Base-by-base conservation (phyloP, 2,888 invertebrate species). In the Cheilosia vulpina region DNA sequence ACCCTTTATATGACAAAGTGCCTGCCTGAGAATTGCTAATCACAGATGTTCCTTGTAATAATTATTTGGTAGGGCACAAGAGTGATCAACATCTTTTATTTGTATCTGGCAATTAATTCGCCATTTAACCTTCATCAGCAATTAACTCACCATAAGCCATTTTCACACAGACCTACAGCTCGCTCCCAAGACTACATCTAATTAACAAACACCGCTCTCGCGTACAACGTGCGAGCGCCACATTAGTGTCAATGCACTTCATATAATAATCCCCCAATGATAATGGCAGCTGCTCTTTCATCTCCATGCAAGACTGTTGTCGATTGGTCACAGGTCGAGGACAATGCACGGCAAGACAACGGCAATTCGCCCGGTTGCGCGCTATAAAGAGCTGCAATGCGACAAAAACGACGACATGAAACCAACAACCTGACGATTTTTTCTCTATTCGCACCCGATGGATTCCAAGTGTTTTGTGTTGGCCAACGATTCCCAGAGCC, bases 281-380 rank as follows among this genome's bases (percentile, higher is more conserved):
- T 24, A 11, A 63, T 31, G 31, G 15, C 27, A 24, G 47, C 63
- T 31, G 17, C 13, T 31, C 15, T 9, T 15, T 15, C 15, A 69
- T 68, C 34, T 69, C 43, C 55, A 19, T 41, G 41, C 27, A 57
- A 45, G 41, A 53, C 27, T 21, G 11, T 19, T 57, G 53, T 15
- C 63, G n/a, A 57, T 50, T 81, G 75, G 69, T 58, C 63, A 75
- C 63, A 81, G 81, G 69, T 71, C 65, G 69, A 24, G 47, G 68
- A 69, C 68, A 69, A 47, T 63, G 75, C 55, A 63, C 58, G 76
- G 41, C 52, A 66, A 31, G 69, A 47, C 52, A 76, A 31, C 68
- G 41, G 55, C 72, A 71, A 71, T 76, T 76, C 72, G 41, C 45
- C 63, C 38, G 17, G 45, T 38, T 55, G 43, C 27, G 60, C 21